Conservation (phyloP, 2,113 vertebrate genomes). For the Paedocypris sp. region DNA sequence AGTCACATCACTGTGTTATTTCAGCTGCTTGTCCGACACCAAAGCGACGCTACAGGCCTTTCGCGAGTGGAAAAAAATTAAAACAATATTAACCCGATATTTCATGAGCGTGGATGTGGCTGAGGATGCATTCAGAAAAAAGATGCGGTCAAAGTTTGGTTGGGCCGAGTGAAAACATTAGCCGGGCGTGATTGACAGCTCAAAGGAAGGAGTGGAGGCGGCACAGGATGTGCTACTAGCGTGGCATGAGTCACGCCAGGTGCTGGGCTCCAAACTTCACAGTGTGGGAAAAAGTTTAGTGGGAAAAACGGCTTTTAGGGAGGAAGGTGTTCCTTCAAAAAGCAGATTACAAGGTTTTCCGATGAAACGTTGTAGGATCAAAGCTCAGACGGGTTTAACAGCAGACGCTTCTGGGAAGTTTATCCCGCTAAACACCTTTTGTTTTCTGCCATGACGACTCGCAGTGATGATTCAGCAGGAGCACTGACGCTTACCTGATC, state of each 20-base stretch:
- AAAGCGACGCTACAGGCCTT: neutral
- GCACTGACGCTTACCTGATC: constrained; percentile 75
- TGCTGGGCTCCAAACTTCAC: constrained; percentile 11
- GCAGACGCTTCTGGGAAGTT: constrained; percentile 35
- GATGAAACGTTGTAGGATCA: constrained; percentile 29
- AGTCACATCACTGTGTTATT: neutral
- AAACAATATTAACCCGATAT: neutral
- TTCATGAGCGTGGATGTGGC: neutral
- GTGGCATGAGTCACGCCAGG: constrained; percentile 25
- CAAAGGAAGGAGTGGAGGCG: constrained; percentile 1
- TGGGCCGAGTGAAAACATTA: neutral
- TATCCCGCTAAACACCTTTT: constrained; percentile 32
- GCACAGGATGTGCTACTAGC: constrained; percentile 7
- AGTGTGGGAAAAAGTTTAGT: neutral
- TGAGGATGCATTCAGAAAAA: constrained; percentile 7
- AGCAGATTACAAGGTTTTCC: constrained; percentile 23
- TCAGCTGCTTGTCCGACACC: neutral
- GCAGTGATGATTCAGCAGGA: no score
- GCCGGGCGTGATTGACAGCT: constrained; percentile 1
- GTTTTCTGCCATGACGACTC: constrained; percentile 7
- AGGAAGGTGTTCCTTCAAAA: constrained; percentile 22
- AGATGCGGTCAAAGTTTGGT: constrained; percentile 5
- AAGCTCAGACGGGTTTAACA: constrained; percentile 29
- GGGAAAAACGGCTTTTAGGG: neutral
- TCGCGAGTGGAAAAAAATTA: neutral